Base-by-base conservation (phyloP, 2,113 vertebrate species). In the Noturus placidus region DNA sequence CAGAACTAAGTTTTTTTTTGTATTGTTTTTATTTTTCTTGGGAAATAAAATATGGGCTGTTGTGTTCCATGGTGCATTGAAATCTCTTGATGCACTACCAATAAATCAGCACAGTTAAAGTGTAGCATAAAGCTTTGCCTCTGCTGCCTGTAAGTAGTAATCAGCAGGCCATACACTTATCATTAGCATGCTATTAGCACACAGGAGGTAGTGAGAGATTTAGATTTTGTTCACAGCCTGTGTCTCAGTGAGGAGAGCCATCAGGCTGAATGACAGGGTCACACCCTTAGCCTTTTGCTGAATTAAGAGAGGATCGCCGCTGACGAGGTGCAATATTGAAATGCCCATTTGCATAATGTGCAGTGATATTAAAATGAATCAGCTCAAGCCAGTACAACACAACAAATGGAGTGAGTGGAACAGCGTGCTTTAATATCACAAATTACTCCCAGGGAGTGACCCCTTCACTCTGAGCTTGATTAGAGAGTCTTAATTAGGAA, bases 361-460 rank as follows among this genome's bases (percentile, higher is more conserved):
- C 97, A 91, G 95, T 95, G 95, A 98, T 99, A 99, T 99, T 99
- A 99, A 99, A 97, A 97, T 95, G 97, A 97, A 99, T 99, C 97
- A 97, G 96, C 96, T 96, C 94, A 95, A 96, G 96, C 97, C 96
- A 95, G 91, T 94, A 95, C 96, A 95, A 96, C 96, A 97, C 96
- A 97, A 98, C 97, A 98, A 97, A 97, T 97, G 97, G 81, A 56
- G 83, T 70, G 79, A 87, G 85, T 82, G 74, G 80, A 88, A 84
- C 86, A 87, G 97, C 95, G 93, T 94, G 96, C 96, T 99, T 99
- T 99, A 99, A 99, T 99, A 99, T 99, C 96, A 96, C 96, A 97
- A 97, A 97, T 97, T 97, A 99, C 97, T 97, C 97, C 94, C 93
- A 95, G 97, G 96, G 97, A 98, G 96, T 98, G 97, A 97, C 96